A percentile compares a stretch with the other conserved stretches of the same genome.
These are phyloP conservation scores for Nemoura dubitans DNA, from an alignment of 2,888 invertebrate species.

Conservation along the genomic window DNA sequence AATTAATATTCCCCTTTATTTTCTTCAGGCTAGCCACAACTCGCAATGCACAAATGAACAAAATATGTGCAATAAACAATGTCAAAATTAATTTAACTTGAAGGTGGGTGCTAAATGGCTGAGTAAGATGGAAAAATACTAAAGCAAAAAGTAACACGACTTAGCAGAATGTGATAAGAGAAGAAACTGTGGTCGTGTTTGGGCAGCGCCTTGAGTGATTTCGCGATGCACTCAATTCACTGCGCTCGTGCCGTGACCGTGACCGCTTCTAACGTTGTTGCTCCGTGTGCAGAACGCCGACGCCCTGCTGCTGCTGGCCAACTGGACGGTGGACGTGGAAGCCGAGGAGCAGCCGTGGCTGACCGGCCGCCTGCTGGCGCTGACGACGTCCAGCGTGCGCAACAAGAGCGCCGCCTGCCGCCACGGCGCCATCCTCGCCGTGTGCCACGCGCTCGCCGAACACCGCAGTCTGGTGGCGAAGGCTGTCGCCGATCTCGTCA, in stretches of 20 bases:
- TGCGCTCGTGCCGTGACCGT: not conserved
- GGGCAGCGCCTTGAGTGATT: no score
- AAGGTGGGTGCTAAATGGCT: no score
- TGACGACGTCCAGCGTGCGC: constrained; percentile 63
- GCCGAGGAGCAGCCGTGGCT: constrained; percentile 60
- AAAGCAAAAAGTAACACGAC: no score
- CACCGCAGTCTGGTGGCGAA: constrained; percentile 59
- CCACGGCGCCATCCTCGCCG: constrained; percentile 62
- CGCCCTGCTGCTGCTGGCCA: constrained; percentile 63
- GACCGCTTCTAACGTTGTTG: not conserved
- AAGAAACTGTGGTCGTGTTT: no score
- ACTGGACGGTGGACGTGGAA: constrained; percentile 64
- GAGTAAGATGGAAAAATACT: no score
- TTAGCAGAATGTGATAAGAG: no score
- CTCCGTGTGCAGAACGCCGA: constrained; percentile 58
- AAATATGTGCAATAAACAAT: no score
- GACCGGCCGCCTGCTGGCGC: constrained; percentile 58
- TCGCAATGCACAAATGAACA: no score
- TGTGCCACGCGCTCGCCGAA: constrained; percentile 61
- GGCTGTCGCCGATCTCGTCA: constrained; percentile 64
- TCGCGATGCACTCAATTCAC: no score
- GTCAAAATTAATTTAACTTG: no score
- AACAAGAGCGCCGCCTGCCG: constrained; percentile 67
- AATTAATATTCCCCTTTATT: no score
- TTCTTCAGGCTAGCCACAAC: no score